A percentile compares a stretch with the other conserved stretches of the same genome.
These are phyloP conservation scores for Eupsittula cactorum DNA, from an alignment of 2,113 vertebrate genomes.

Conservation along the genomic window DNA sequence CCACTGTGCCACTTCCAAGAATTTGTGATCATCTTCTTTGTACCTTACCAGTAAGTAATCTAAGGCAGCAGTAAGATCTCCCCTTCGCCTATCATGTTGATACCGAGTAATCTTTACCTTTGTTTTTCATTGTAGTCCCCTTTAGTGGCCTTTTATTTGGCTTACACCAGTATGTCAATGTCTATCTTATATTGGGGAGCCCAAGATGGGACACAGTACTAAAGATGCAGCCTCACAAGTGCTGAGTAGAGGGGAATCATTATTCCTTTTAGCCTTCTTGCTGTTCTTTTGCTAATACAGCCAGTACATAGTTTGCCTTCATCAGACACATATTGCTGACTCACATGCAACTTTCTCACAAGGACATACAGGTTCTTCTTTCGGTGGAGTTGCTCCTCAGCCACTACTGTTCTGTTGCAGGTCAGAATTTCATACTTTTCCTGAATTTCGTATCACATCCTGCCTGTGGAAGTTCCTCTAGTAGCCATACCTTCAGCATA, in stretches of 20 bases:
- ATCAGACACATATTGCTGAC: neutral
- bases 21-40: neutral
- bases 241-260: neutral
- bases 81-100: neutral
- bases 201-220: neutral
- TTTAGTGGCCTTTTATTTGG: fast-evolving
- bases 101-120: neutral
- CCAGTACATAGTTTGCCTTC: neutral
- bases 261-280: neutral
- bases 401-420: neutral
- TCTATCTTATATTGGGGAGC: neutral
- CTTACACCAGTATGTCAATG: neutral
- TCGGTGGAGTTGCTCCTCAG: neutral
- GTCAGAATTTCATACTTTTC: neutral
- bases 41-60: neutral
- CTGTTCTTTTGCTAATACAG: neutral
- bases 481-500: neutral
- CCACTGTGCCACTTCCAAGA: neutral
- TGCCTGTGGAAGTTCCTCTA: neutral
- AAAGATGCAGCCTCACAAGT: neutral
- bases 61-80: neutral
- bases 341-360: neutral
- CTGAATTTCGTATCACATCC: neutral
- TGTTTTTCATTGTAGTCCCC: neutral
- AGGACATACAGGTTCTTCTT: neutral